Percentiles rank a stretch among this genome's conserved stretches.
Evolutionary conservation across 2,888 invertebrate genomes (phyloP).

Genomic region (Cataglyphis rosenhaueri): DNA sequence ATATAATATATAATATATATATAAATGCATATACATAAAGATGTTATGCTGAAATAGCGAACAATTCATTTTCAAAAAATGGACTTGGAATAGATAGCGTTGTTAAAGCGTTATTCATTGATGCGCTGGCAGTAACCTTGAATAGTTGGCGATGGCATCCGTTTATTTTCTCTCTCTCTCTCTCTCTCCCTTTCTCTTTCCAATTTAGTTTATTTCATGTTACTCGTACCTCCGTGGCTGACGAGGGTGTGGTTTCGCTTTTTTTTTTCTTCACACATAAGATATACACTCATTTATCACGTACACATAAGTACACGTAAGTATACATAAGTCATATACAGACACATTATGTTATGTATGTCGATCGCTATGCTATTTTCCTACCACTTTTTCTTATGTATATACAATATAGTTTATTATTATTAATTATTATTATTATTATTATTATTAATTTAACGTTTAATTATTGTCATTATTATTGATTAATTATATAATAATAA

Average conservation of each 20-base stretch:
- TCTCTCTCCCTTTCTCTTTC: constrained; percentile 21
- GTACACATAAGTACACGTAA: neutral
- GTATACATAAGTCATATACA: neutral
- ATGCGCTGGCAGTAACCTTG: constrained; percentile 53
- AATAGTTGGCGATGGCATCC: constrained; percentile 16
- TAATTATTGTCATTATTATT: constrained; percentile 71
- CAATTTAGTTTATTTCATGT: constrained; percentile 53
- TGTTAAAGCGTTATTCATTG: constrained; percentile 52
- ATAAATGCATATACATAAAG: neutral
- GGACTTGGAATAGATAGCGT: constrained; percentile 57
- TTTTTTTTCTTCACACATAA: constrained; percentile 61
- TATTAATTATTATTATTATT: constrained; percentile 81
- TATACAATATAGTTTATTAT: constrained; percentile 81
- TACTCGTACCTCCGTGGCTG: constrained; percentile 67
- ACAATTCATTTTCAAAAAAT: constrained; percentile 54
- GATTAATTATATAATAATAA: constrained; percentile 52
- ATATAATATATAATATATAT: neutral
- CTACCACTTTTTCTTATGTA: constrained; percentile 77
- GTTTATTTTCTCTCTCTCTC: constrained; percentile 38
- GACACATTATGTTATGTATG: constrained; percentile 80
- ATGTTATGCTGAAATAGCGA: constrained; percentile 67
- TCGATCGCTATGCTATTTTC: constrained; percentile 69
- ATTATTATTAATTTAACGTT: constrained; percentile 76
- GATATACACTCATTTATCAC: constrained; percentile 4
- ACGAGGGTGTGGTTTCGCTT: constrained; percentile 81